These are phyloP conservation scores for Carposina sasakii DNA, from an alignment of 1,140 invertebrate species.

Conservation along the genomic window DNA sequence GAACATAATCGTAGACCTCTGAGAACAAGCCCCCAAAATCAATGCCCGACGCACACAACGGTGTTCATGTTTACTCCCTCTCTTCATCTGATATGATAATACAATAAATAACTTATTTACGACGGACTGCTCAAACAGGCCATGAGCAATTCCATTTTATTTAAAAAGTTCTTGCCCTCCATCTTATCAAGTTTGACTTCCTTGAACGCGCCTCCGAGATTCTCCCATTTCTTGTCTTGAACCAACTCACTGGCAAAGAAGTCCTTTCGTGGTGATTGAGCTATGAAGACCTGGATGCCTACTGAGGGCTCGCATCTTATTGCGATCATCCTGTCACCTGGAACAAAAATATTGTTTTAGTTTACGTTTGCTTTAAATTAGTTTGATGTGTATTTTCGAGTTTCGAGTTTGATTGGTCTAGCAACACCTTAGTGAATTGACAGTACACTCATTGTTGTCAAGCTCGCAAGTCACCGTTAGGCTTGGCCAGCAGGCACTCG, in stretches of 20 bases:
- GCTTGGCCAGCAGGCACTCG: slow-evolving; percentile 81
- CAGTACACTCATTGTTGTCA: not conserved
- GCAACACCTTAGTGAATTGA: too few species aligned
- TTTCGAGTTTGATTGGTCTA: too few species aligned
- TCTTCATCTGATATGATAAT: too few species aligned
- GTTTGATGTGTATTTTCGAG: too few species aligned
- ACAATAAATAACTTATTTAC: slow-evolving; percentile 30
- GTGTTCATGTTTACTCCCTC: too few species aligned
- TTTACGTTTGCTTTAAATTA: too few species aligned
- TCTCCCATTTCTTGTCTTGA: slow-evolving; percentile 92
- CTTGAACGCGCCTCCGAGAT: slow-evolving; percentile 90
- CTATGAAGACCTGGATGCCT: slow-evolving; percentile 79
- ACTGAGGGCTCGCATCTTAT: slow-evolving; percentile 86
- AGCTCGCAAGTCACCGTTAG: too few species aligned
- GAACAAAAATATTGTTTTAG: too few species aligned
- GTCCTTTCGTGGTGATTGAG: slow-evolving; percentile 88
- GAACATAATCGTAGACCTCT: too few species aligned
- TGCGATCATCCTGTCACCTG: slow-evolving; percentile 86
- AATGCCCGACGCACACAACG: too few species aligned
- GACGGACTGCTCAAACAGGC: slow-evolving; percentile 82
- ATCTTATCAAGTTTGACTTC: slow-evolving; percentile 95
- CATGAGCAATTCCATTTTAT: slow-evolving; percentile 98
- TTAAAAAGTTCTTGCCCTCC: slow-evolving; percentile 97
- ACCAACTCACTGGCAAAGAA: slow-evolving; percentile 90
- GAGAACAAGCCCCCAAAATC: too few species aligned